Conservation (phyloP, 2,113 vertebrate species). For the Hypocryptadius cinnamomeus region DNA sequence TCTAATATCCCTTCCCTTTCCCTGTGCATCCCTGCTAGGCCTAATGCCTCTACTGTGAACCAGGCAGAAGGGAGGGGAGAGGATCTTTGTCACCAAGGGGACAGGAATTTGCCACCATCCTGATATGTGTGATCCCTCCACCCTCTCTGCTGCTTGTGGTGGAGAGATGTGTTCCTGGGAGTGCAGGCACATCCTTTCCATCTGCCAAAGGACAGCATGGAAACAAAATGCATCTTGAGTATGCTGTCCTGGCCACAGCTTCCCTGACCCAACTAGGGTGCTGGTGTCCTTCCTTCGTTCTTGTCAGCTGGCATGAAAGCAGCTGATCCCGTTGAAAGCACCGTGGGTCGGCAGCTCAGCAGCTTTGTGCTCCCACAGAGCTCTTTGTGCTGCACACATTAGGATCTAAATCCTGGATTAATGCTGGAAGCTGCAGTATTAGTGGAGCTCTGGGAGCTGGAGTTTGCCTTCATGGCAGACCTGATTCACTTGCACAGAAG, state of each 20-base stretch:
- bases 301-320: constrained; percentile 23
- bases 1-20: neutral
- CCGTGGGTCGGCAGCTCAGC: neutral
- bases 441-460: neutral
- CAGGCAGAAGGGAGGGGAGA: neutral
- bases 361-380: constrained; percentile 23
- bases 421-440: constrained; percentile 28
- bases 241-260: neutral
- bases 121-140: fast-evolving
- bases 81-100: neutral
- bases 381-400: neutral
- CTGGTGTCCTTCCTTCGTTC: constrained; percentile 42
- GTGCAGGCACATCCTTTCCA: neutral
- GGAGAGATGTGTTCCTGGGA: neutral
- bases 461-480: neutral
- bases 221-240: neutral
- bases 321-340: constrained; percentile 16
- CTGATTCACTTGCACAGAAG: neutral
- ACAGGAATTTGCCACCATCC: neutral
- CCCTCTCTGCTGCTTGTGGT: neutral
- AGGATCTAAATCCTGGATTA: constrained; percentile 64
- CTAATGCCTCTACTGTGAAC: neutral
- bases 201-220: neutral
- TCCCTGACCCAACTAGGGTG: neutral
- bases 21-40: neutral